phyloP scores from a whole-genome alignment of 2,888 invertebrate species.

The Pseudeuparius sepicola region DNA sequence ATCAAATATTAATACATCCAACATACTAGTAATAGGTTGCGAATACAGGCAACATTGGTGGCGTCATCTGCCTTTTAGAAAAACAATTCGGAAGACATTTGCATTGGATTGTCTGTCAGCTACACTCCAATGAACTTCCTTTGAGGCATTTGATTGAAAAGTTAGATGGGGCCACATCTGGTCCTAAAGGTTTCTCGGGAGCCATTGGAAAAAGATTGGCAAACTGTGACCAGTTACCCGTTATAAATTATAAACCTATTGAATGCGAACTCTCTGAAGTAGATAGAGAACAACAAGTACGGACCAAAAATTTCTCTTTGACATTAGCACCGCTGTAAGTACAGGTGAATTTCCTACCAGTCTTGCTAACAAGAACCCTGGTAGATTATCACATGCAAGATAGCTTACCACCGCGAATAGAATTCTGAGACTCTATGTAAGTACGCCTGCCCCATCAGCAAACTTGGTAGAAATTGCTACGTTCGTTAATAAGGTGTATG shows the following conservation, averaged over 20 bases:
- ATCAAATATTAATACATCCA: too few species aligned
- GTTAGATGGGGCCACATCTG: slow-evolving; percentile 3
- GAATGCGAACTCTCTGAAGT: slow-evolving; percentile 2
- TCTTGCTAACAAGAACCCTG: too few species aligned
- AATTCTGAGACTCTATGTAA: too few species aligned
- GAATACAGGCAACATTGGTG: neutral
- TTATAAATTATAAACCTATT: slow-evolving; percentile 3
- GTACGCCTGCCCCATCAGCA: too few species aligned
- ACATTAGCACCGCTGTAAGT: too few species aligned
- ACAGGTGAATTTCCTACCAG: too few species aligned
- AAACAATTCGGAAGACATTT: slow-evolving; percentile 2
- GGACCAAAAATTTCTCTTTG: too few species aligned
- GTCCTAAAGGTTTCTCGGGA: slow-evolving; percentile 2
- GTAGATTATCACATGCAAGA: too few species aligned
- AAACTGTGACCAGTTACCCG: slow-evolving; percentile 1
- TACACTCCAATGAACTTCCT: slow-evolving; percentile 3
- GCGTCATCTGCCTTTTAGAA: slow-evolving; percentile 2
- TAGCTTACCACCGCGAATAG: too few species aligned
- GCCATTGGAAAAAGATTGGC: slow-evolving; percentile 2
- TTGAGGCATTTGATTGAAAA: slow-evolving; percentile 3
- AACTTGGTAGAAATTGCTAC: slow-evolving; percentile 4
- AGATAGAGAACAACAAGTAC: too few species aligned
- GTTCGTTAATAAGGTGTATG: slow-evolving; percentile 4
- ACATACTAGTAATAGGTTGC: slow-evolving; percentile 2
- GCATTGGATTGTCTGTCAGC: slow-evolving; percentile 2